A percentile compares a stretch with the other conserved stretches of the same genome.
Evolutionary conservation across 2,888 invertebrate species (phyloP).

Genomic region (Spodoptera exigua): DNA sequence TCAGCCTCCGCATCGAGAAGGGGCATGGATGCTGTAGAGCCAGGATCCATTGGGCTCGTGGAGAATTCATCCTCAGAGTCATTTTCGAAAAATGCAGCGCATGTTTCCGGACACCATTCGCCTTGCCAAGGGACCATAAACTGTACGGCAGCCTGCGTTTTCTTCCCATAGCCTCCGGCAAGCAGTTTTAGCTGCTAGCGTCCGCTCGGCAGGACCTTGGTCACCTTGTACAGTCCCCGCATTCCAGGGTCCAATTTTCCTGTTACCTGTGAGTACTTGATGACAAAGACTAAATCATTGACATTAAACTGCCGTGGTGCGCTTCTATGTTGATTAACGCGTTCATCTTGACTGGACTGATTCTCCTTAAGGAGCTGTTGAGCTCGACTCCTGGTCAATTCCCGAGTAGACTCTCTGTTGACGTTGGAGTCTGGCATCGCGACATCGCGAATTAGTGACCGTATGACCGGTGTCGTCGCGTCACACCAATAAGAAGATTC

Average conservation of each 20-base stretch:
- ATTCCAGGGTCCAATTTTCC: conserved; percentile 1
- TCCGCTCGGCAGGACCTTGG: not conserved
- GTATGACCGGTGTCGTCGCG: not conserved
- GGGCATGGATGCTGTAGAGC: too few species aligned
- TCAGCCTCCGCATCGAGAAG: too few species aligned
- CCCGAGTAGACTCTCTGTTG: not conserved
- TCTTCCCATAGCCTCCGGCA: not conserved
- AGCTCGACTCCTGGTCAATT: not conserved
- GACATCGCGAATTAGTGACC: not conserved
- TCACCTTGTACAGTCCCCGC: not conserved
- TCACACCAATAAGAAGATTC: not conserved
- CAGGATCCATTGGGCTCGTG: too few species aligned
- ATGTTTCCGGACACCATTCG: too few species aligned
- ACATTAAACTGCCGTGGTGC: not conserved
- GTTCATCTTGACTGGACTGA: not conserved
- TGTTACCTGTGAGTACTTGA: not conserved
- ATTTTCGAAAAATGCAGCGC: too few species aligned
- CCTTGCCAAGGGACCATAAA: not conserved
- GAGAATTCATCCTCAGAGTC: too few species aligned
- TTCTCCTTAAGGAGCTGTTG: not conserved
- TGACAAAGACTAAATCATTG: not conserved
- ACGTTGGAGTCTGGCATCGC: not conserved
- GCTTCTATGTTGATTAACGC: not conserved
- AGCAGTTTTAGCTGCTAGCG: not conserved
- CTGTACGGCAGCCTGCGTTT: not conserved